Percentiles rank a stretch among this genome's conserved stretches.
Evolutionary conservation across 2,888 invertebrate species (phyloP).

Genomic region (Nasonia oneida): DNA sequence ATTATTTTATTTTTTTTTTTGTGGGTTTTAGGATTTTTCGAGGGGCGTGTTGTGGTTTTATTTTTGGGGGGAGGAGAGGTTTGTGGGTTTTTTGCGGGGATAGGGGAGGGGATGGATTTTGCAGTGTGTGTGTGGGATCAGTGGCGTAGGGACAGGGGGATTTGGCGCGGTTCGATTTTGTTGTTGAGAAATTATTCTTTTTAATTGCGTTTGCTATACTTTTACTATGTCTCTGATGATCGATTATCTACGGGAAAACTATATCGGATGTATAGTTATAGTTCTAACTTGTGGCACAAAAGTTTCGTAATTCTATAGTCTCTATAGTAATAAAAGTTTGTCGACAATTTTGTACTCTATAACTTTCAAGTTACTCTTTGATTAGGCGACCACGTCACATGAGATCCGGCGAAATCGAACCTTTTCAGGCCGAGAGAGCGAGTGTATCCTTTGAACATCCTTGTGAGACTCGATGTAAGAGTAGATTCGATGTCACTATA

Average conservation of each 20-base stretch:
- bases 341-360: neutral
- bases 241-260: no score
- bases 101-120: constrained; percentile 1
- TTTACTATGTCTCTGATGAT: no score
- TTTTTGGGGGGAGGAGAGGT: neutral
- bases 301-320: no score
- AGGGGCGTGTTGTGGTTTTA: neutral
- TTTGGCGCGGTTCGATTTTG: no score
- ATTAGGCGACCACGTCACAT: constrained; percentile 28
- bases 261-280: no score
- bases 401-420: constrained; percentile 47
- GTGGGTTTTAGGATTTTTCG: no score
- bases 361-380: neutral
- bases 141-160: constrained; percentile 31
- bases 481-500: constrained; percentile 52
- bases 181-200: no score
- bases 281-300: no score
- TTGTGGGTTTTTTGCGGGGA: neutral
- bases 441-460: constrained; percentile 49
- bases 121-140: constrained; percentile 15
- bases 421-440: constrained; percentile 19
- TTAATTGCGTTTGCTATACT: no score
- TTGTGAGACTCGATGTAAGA: constrained; percentile 52
- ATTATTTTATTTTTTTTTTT: constrained; percentile 1
- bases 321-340: no score